These are phyloP conservation scores for Gadopsis bispinosus DNA, from an alignment of 2,797 vertebrate species.

Conservation along the genomic window DNA sequence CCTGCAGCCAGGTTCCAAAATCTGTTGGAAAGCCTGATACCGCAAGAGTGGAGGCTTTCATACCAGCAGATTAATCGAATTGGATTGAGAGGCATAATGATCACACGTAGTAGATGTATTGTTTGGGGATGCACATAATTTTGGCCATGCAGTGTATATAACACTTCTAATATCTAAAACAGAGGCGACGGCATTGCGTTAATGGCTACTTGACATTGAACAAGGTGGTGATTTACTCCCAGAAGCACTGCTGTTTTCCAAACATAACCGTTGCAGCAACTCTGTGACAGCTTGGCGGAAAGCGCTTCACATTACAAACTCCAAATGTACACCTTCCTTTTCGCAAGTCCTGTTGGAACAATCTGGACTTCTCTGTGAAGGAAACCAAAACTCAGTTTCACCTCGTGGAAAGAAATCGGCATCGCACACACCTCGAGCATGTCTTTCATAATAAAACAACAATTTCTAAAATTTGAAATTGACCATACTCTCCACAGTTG, in stretches of 20 bases:
- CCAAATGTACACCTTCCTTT: neutral
- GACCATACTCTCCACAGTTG: neutral
- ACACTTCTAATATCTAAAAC: neutral
- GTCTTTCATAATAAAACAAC: neutral
- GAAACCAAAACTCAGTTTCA: neutral
- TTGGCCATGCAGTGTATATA: neutral
- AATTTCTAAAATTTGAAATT: neutral
- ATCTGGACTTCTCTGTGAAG: neutral
- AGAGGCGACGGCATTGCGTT: neutral
- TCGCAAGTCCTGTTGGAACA: neutral
- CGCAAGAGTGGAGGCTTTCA: neutral
- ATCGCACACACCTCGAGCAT: neutral
- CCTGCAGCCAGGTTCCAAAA: constrained; percentile 13
- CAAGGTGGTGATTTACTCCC: neutral
- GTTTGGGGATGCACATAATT: neutral
- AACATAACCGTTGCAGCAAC: neutral
- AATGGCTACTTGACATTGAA: neutral
- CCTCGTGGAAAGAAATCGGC: neutral
- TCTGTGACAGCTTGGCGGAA: neutral
- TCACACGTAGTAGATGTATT: neutral
- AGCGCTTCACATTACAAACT: neutral
- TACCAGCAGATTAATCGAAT: neutral
- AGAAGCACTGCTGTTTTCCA: neutral
- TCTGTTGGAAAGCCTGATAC: constrained; percentile 4
- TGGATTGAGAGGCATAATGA: neutral